Conservation (phyloP, 2,113 vertebrate species). For the Ciconia stormi region DNA sequence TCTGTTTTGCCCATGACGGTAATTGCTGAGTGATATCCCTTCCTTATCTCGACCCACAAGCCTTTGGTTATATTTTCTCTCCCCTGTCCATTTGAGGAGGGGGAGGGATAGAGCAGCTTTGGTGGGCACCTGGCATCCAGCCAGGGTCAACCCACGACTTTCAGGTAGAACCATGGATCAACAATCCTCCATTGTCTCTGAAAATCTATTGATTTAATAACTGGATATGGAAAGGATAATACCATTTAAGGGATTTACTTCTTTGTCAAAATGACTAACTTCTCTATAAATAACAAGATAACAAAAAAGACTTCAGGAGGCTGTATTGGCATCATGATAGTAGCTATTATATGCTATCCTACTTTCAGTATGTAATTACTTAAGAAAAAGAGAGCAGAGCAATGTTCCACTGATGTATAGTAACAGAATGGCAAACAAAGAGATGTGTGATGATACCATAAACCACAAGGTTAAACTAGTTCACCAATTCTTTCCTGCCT, state of each 20-base stretch:
- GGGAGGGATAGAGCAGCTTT: neutral
- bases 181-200: neutral
- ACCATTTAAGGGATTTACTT: constrained; percentile 22
- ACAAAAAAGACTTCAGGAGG: constrained; percentile 34
- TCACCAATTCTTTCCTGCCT: neutral
- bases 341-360: constrained; percentile 42
- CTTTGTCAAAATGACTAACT: neutral
- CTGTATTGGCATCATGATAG: constrained; percentile 38
- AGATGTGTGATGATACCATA: neutral
- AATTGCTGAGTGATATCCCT: neutral
- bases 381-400: neutral
- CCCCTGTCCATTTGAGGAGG: neutral
- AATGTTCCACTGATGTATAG: neutral
- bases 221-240: neutral
- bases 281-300: neutral
- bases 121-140: neutral
- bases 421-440: constrained; percentile 31
- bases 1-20: neutral
- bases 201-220: neutral
- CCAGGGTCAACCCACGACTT: neutral
- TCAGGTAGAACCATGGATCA: neutral
- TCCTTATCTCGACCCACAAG: neutral
- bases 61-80: neutral
- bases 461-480: constrained; percentile 21
- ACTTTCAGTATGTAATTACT: constrained; percentile 49